Base-by-base conservation (phyloP, 2,888 invertebrate species). In the Lottia gigantea region DNA sequence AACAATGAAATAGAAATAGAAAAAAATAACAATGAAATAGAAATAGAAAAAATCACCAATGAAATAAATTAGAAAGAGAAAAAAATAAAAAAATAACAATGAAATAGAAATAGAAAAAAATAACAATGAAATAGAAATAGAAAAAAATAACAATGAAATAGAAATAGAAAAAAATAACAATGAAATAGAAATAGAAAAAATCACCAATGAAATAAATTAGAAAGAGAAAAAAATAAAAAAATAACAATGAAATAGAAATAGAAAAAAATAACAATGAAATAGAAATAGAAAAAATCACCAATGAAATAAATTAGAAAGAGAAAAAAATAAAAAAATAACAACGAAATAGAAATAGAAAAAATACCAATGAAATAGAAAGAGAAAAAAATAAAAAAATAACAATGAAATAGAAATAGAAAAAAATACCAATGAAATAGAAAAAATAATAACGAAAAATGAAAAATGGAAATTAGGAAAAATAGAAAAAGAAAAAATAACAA, bases 151-250 rank as follows among this genome's bases (percentile, higher is more conserved):
- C 6, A 6, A 31, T 2, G 16, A 49, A 49, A 16, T 40, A 14
- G 45, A 64, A n/a, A 1, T 23, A 40, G 46, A 55, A 49, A 15
- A 64, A 45, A 45, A 8, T 26, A 16, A 40, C 11, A 11, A 31
- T 68, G 19, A 68, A 68, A n/a, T 47, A 26, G 16, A 15, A 25
- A 65, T 4, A 47, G 26, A 8, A 47, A 14, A 66, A 2, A 31
- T 19, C 15, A 31, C 14, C 14, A 31, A 26, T 31, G 40, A 26
- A 31, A 26, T 26, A 19, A n/a, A 26, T 31, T 40, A 26, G 1
- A 25, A 68, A 63, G 47, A 26, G n/a, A 26, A 40, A 64, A 46
- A 62, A 67, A 26, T 7, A 14, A n/a, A 11, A 31, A 46, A 26
- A 19, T 0, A 14, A 4, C n/a, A n/a, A n/a, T n/a, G n/a, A n/a